phyloP scores from a whole-genome alignment of 2,888 invertebrate genomes.

The Galeruca laticollis region DNA sequence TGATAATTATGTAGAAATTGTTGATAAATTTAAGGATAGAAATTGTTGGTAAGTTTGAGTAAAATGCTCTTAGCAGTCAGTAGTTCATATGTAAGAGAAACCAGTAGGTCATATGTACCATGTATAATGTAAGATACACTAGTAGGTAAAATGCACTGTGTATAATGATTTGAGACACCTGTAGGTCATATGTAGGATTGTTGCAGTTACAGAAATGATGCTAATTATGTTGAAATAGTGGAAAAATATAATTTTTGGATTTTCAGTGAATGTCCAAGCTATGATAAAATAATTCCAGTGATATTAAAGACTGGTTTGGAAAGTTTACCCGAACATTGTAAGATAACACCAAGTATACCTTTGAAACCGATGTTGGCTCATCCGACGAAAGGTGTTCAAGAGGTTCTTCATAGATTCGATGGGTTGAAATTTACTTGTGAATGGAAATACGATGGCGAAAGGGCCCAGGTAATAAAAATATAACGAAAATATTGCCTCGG shows the following conservation, averaged over 20 bases:
- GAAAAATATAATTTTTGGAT: no score
- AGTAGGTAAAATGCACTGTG: slow-evolving; percentile 14
- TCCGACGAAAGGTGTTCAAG: slow-evolving; percentile 93
- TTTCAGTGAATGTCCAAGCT: slow-evolving; percentile 93
- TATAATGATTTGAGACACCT: no score
- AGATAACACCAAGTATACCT: slow-evolving; percentile 91
- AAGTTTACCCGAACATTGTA: slow-evolving; percentile 83
- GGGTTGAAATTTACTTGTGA: slow-evolving; percentile 95
- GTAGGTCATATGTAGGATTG: no score
- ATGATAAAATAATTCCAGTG: slow-evolving; percentile 84
- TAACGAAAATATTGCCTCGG: neutral
- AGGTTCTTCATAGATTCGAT: slow-evolving; percentile 80
- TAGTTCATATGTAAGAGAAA: no score
- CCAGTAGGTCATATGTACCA: no score
- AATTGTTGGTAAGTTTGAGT: no score
- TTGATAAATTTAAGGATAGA: no score
- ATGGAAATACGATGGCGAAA: slow-evolving; percentile 99
- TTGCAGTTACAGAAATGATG: no score
- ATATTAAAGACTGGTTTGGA: slow-evolving; percentile 82
- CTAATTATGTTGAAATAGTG: no score
- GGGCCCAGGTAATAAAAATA: slow-evolving; percentile 82
- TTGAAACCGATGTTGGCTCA: slow-evolving; percentile 99
- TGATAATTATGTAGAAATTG: no score
- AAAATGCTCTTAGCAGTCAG: no score
- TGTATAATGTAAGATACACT: slow-evolving; percentile 2